Percentiles rank a stretch among this genome's conserved stretches.
These are phyloP conservation scores for Lathamus discolor DNA, from an alignment of 2,113 vertebrate species.

Conservation along the genomic window DNA sequence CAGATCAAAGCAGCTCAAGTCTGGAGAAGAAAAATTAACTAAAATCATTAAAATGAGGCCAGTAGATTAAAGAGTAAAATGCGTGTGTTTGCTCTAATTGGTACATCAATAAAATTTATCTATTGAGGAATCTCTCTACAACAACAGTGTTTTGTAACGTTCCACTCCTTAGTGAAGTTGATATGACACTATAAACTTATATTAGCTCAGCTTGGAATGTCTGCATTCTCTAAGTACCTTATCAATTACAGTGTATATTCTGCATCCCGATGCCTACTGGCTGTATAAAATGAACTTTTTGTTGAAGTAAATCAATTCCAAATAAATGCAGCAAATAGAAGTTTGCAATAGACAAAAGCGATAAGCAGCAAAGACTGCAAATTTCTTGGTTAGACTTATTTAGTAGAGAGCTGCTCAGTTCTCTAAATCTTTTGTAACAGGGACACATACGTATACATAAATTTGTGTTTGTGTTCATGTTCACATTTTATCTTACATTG, in stretches of 20 bases:
- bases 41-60: not conserved
- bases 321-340: not conserved
- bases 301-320: not conserved
- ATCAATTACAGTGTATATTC: not conserved
- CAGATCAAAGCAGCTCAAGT: not conserved
- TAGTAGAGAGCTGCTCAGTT: not conserved
- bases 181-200: not conserved
- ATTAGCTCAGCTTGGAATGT: not conserved
- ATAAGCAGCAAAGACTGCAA: not conserved
- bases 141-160: not conserved
- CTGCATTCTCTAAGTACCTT: not conserved
- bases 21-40: not conserved
- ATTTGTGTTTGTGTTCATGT: not conserved
- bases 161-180: not conserved
- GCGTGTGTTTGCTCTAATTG: not conserved
- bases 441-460: not conserved
- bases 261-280: not conserved
- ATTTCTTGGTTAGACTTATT: not conserved
- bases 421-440: not conserved
- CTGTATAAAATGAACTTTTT: not conserved
- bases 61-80: not conserved
- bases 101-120: not conserved
- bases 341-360: not conserved
- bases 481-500: not conserved
- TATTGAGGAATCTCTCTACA: not conserved